A percentile compares a stretch with the other conserved stretches of the same genome.
These are phyloP conservation scores for Eumerus sabulonum DNA, from an alignment of 2,888 invertebrate species.

Conservation along the genomic window DNA sequence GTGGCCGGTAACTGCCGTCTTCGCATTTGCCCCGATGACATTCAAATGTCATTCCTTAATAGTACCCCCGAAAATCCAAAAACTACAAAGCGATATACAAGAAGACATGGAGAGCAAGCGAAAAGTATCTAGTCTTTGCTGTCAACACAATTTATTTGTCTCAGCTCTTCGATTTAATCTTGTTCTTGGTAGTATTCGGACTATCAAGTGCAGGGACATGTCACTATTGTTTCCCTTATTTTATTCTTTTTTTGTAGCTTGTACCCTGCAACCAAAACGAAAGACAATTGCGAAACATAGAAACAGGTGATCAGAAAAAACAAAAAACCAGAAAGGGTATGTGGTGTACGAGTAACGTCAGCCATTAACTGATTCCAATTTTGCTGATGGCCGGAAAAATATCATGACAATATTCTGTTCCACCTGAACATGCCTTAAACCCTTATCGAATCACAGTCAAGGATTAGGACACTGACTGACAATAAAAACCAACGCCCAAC, in stretches of 20 bases:
- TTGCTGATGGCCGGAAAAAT: conserved; percentile 19
- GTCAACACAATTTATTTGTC: conserved; percentile 40
- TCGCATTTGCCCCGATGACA: conserved; percentile 14
- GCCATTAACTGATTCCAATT: conserved; percentile 51
- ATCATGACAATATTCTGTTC: neutral
- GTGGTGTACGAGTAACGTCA: conserved; percentile 1
- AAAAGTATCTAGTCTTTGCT: conserved; percentile 14
- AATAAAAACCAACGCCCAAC: conserved; percentile 5
- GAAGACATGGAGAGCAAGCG: neutral
- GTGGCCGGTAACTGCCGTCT: neutral
- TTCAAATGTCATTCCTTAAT: conserved; percentile 39
- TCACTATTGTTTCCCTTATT: conserved; percentile 13
- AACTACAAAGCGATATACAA: neutral
- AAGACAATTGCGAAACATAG: conserved; percentile 8
- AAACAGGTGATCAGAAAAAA: conserved; percentile 14
- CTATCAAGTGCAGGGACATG: conserved; percentile 21
- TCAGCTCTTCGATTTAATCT: conserved; percentile 5
- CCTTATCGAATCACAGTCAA: conserved; percentile 8
- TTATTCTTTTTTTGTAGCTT: too few relatives aligned
- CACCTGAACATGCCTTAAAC: neutral
- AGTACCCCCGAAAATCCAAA: too few relatives aligned
- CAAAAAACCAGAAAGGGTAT: conserved; percentile 17
- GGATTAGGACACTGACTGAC: conserved; percentile 29
- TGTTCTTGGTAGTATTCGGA: too few relatives aligned
- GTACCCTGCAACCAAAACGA: conserved; percentile 6